Evolutionary conservation across 2,888 invertebrate species (phyloP), one percentile per base, ranked within the genome.

Genomic region (Hydrotaea diabolus): DNA sequence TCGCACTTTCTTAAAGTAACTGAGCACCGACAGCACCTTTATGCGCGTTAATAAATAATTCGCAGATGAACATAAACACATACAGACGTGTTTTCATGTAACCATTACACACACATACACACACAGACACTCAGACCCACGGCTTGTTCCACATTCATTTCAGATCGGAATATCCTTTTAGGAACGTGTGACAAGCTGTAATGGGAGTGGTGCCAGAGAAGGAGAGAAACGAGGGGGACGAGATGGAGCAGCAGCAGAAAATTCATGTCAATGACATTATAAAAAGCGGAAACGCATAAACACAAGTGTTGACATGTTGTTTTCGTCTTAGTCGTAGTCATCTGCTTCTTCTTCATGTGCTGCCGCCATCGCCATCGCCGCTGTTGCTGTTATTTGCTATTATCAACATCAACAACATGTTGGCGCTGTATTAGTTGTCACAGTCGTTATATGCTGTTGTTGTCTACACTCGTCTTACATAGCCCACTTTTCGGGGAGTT

Each of bases 251-350:
- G n/a, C 23, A 78, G 62, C 49, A 85, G 3, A 4, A 7, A 88
- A 89, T 88, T 87, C 89, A 89, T 90, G 90, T 90, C 90, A 90
- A 90, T 90, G 90, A 90, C 90, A 85, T 90, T 90, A 89, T 88
- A 90, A 90, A 90, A 90, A 90, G 90, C 90, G 90, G 90, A 90
- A 90, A 90, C 90, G 89, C 90, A 90, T 90, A 90, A 90, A 90
- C 89, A 90, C 90, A 90, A 90, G 90, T 89, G 90, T 90, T 90
- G 90, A 89, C 90, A 89, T 89, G 89, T 88, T 82, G 73, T 82
- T 81, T 82, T 79, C 72, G n/a, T 49, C 43, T 69, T 15, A 15
- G n/a, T n/a, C 49, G 11, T 11, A 36, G 39, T 73, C 49, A 76
- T 74, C 87, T 88, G 87, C 86, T 73, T 36, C 43, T 69, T n/a